A percentile compares a stretch with the other conserved stretches of the same genome.
phyloP scores from a whole-genome alignment of 2,113 vertebrate genomes.

The Pycnonotus jocosus region DNA sequence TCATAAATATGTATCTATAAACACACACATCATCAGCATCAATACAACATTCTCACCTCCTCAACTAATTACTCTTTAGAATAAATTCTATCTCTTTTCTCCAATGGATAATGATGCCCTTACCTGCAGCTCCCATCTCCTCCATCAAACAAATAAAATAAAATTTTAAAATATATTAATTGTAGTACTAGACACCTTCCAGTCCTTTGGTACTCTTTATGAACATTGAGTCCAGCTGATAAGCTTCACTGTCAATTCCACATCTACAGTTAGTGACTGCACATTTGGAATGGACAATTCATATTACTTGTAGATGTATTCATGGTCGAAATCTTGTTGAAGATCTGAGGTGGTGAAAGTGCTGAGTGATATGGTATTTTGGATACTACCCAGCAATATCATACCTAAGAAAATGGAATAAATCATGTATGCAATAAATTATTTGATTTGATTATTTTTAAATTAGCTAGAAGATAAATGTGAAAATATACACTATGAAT shows the following conservation, averaged over 20 bases:
- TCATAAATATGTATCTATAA: background rate
- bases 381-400: background rate
- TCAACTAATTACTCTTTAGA: background rate
- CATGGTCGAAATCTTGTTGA: background rate
- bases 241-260: background rate
- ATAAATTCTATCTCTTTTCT: background rate
- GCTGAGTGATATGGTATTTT: background rate
- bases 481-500: background rate
- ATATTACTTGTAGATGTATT: background rate
- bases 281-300: background rate
- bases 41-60: background rate
- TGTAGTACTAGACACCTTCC: fast-evolving
- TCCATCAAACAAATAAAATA: background rate
- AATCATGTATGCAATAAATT: background rate
- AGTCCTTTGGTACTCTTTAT: background rate
- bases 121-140: background rate
- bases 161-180: background rate
- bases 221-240: fast-evolving
- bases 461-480: background rate
- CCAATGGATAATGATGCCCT: background rate
- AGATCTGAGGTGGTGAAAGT: background rate
- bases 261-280: background rate
- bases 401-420: background rate
- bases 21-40: background rate
- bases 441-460: background rate